These are phyloP conservation scores for Dreissena polymorpha DNA, from an alignment of 1,140 invertebrate species.

Conservation along the genomic window DNA sequence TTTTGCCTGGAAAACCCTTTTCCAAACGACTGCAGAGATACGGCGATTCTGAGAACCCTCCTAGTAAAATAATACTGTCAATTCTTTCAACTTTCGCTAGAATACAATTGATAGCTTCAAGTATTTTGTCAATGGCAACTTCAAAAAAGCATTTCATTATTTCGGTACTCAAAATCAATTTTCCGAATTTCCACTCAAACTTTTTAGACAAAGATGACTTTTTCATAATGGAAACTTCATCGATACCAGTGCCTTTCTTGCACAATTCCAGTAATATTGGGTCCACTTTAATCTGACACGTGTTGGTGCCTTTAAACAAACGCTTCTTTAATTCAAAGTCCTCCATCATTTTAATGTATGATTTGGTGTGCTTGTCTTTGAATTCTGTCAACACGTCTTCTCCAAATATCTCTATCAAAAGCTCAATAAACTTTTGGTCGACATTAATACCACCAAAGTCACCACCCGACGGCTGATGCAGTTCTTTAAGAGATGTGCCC, in stretches of 20 bases:
- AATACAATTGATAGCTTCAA: constrained; percentile 2
- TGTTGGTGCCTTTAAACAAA: constrained; percentile 10
- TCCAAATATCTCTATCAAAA: constrained; percentile 11
- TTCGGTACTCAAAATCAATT: not conserved
- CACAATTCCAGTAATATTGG: not conserved
- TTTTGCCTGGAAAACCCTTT: constrained; percentile 42
- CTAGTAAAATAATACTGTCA: constrained; percentile 49
- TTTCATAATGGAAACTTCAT: not conserved
- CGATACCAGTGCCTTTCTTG: not conserved
- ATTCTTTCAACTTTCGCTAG: constrained; percentile 16
- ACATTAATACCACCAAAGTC: constrained; percentile 46
- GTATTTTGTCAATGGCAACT: not conserved
- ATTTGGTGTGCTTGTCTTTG: constrained; percentile 16
- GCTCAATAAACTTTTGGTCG: constrained; percentile 10
- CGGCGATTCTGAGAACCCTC: constrained; percentile 58
- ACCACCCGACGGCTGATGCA: constrained; percentile 23
- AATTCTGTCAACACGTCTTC: constrained; percentile 5
- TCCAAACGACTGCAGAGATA: constrained; percentile 42
- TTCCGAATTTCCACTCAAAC: constrained; percentile 11
- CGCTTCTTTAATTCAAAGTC: constrained; percentile 44
- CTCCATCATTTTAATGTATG: constrained; percentile 32
- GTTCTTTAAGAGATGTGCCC: constrained; percentile 23
- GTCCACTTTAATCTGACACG: not conserved
- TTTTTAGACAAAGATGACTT: not conserved
- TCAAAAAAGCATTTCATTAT: constrained; percentile 27